A percentile compares a stretch with the other conserved stretches of the same genome.
phyloP scores from a whole-genome alignment of 2,797 vertebrate species.

The Gymnothorax reevesii region DNA sequence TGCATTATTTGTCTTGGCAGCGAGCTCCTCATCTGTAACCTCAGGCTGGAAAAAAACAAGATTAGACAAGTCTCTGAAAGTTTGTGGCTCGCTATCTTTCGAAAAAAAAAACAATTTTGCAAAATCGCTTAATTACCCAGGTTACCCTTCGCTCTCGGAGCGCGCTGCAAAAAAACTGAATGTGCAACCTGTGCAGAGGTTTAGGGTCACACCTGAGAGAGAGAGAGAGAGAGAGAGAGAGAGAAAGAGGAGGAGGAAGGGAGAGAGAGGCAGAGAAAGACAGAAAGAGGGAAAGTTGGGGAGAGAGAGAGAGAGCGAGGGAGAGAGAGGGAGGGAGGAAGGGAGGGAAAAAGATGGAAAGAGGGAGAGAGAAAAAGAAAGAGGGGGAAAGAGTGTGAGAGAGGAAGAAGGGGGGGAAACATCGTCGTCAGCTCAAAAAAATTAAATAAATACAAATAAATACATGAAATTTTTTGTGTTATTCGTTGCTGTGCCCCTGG shows the following conservation, averaged over 20 bases:
- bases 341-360: no score
- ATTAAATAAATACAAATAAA: no score
- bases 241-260: background rate
- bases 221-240: background rate
- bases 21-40: constrained; percentile 32
- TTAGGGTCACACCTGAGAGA: background rate
- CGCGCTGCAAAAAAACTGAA: background rate
- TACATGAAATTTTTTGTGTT: no score
- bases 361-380: no score
- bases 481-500: no score
- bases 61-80: constrained; percentile 11
- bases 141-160: background rate
- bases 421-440: no score
- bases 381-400: no score
- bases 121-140: constrained; percentile 17
- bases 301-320: background rate
- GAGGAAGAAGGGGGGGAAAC: no score
- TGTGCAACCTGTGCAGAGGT: background rate
- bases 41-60: constrained; percentile 20
- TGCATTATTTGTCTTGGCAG: constrained; percentile 36
- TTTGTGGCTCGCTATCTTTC: constrained; percentile 17
- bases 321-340: background rate
- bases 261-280: background rate
- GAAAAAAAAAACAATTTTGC: constrained; percentile 14
- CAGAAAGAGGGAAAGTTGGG: background rate